Evolutionary conservation across 1,140 invertebrate species (phyloP), one percentile per base, ranked within the genome.

Genomic region (Atopsyche davidsoni): DNA sequence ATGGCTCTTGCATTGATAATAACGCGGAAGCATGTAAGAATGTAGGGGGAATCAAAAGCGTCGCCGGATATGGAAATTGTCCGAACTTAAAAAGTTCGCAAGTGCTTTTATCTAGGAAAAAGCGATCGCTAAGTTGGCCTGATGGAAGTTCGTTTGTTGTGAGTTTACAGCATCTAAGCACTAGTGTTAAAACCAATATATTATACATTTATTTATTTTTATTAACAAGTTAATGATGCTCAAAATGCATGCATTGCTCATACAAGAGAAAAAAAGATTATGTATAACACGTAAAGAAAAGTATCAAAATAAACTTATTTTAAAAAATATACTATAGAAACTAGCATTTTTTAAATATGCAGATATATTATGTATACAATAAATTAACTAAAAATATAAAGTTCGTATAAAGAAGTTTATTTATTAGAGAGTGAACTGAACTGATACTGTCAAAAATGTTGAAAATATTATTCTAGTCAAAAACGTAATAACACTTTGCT

Each of bases 141-240:
- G 73, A 76, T 49, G 75, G 75, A 28, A 78, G 71, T 53, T 64
- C 64, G 48, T 67, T 80, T 43, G 68, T 78, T 46, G 79, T 81
- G 63, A 77, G 75, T 73, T 46, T 14, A 9, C 31, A 43, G 6
- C 24, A 6, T 32, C 16, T 16, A 14, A 10, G 11, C 34, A 41
- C 18, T 42, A 42, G 32, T 41, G 19, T 41, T 10, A 32, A 11
- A 25, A 22, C 2, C 17, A 24, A 19, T 21, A 22, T 49, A 38
- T n/a, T 11, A 6, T 51, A 35, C 21, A 52, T 4, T 51, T 22
- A 28, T 28, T 28, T 28, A 28, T 7, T n/a, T 28, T 28, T 7
- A 6, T 28, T 7, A 28, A 28, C n/a, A 28, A 28, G 24, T 7
- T 28, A 28, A 28, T 7, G n/a, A 28, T n/a, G n/a, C n/a, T n/a